phyloP scores from a whole-genome alignment of 2,113 vertebrate genomes.

The Etheostoma cragini region DNA sequence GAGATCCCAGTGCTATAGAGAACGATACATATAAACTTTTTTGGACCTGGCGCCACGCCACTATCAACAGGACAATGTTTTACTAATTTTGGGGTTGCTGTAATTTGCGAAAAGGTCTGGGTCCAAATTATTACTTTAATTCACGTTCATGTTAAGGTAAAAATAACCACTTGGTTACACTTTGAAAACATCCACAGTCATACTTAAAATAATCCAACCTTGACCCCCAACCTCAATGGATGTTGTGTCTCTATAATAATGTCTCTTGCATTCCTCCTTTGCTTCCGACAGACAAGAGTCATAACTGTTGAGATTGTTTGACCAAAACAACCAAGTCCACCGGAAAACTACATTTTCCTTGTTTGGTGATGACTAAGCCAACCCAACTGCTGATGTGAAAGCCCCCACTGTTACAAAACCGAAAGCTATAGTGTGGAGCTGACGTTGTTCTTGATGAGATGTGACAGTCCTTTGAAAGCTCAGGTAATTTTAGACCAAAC shows the following conservation, averaged over 20 bases:
- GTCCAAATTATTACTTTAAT: too few relatives aligned
- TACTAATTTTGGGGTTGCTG: too few relatives aligned
- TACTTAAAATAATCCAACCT: not conserved
- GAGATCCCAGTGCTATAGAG: too few relatives aligned
- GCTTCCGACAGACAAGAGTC: not conserved
- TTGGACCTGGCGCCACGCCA: too few relatives aligned
- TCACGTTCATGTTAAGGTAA: too few relatives aligned
- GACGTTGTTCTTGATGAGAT: conserved; percentile 29
- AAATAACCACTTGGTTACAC: not conserved
- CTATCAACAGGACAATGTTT: too few relatives aligned
- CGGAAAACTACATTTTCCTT: not conserved
- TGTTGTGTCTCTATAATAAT: not conserved
- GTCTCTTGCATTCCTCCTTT: not conserved
- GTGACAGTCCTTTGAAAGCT: conserved; percentile 46
- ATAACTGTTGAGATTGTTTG: not conserved
- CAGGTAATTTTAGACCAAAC: conserved; percentile 40
- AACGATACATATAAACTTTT: too few relatives aligned
- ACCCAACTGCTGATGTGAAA: conserved; percentile 8
- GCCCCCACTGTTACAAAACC: not conserved
- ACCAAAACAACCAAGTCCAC: not conserved
- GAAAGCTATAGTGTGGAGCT: not conserved
- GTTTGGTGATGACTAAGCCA: conserved; percentile 3
- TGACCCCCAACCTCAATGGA: not conserved
- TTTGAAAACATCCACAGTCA: not conserved
- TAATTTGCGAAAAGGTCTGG: too few relatives aligned